phyloP scores from a whole-genome alignment of 2,113 vertebrate species.

The Paraplagusia blochii region DNA sequence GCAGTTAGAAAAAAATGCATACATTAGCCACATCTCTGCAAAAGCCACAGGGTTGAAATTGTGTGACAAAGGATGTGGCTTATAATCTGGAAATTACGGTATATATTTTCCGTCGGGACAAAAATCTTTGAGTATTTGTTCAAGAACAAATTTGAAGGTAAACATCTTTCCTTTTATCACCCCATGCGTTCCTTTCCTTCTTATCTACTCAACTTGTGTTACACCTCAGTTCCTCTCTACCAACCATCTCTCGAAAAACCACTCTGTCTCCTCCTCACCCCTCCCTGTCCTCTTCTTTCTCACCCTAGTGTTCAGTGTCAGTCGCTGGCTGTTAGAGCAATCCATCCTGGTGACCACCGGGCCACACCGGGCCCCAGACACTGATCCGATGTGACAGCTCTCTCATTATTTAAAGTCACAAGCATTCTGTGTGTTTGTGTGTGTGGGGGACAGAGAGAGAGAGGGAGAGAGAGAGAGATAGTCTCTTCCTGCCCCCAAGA shows the following conservation, averaged over 20 bases:
- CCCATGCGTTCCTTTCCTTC: no score
- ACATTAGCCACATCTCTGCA: no score
- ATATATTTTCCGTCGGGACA: no score
- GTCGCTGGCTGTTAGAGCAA: conserved; percentile 45
- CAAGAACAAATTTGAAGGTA: no score
- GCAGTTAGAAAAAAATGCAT: no score
- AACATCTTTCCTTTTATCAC: no score
- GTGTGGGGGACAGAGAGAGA: conserved; percentile 19
- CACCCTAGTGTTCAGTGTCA: conserved; percentile 45
- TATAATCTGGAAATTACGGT: no score
- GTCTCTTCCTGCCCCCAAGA: conserved; percentile 37
- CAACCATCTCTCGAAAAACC: conserved; percentile 22
- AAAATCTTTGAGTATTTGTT: no score
- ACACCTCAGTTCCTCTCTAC: background rate
- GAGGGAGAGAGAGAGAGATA: conserved; percentile 16
- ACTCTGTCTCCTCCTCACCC: background rate
- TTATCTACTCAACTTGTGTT: no score
- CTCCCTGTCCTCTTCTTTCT: conserved; percentile 11
- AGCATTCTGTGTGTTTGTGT: conserved; percentile 25
- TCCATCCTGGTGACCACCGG: conserved; percentile 67
- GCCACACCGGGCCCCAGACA: conserved; percentile 40
- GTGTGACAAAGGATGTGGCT: no score
- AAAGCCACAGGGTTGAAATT: no score
- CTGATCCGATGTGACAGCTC: conserved; percentile 70
- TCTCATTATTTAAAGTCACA: conserved; percentile 74